A percentile compares a stretch with the other conserved stretches of the same genome.
Conservation (phyloP, 2,797 vertebrate species). For the Cryptoprocta ferox region DNA sequence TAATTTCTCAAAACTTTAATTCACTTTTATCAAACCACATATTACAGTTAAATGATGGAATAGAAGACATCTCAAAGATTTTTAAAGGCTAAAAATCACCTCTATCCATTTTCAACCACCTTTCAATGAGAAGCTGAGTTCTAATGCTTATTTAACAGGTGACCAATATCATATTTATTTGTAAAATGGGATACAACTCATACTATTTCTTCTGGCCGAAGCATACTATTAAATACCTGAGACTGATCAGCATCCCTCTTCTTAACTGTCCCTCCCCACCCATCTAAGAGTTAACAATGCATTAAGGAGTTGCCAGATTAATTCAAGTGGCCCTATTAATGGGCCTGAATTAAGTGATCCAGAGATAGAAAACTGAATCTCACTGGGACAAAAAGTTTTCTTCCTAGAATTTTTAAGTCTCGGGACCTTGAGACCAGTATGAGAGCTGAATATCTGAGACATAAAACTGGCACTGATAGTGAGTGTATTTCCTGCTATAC, state of each 20-base stretch:
- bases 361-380: not conserved
- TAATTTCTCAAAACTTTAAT: constrained; percentile 27
- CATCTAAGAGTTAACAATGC: not conserved
- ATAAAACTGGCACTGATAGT: not conserved
- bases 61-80: not conserved
- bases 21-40: constrained; percentile 8
- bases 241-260: not conserved
- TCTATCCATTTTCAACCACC: not conserved
- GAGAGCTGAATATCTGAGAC: not conserved
- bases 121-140: constrained; percentile 33
- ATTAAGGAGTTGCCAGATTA: constrained; percentile 10
- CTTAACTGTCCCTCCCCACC: not conserved
- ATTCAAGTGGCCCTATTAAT: not conserved
- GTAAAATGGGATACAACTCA: not conserved
- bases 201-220: constrained; percentile 1
- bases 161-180: not conserved
- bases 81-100: not conserved
- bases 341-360: not conserved
- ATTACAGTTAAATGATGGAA: constrained; percentile 9
- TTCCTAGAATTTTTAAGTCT: constrained; percentile 10
- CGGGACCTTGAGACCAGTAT: not conserved
- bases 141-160: constrained; percentile 36
- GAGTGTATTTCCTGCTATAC: not conserved
- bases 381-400: not conserved
- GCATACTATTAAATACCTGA: not conserved